phyloP scores from a whole-genome alignment of 1,140 invertebrate species.

The Bombus superbus region DNA sequence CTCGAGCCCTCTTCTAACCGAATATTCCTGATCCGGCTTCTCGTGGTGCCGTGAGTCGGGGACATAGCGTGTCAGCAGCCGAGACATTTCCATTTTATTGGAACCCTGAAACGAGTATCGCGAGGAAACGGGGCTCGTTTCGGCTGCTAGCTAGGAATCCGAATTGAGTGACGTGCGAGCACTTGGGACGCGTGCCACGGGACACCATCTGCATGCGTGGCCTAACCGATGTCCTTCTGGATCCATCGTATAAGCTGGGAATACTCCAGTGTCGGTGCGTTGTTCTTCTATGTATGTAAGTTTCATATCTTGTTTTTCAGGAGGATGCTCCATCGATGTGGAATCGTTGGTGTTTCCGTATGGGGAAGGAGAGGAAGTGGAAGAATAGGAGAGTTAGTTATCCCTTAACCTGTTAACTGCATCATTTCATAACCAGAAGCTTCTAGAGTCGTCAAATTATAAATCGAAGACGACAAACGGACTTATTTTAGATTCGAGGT shows the following conservation, averaged over 20 bases:
- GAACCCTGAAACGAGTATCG: slow-evolving; percentile 73
- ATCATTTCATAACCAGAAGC: too few species aligned
- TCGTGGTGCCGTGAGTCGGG: background rate
- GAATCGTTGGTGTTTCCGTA: too few species aligned
- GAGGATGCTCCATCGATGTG: too few species aligned
- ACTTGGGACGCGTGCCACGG: slow-evolving; percentile 49
- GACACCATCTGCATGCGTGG: slow-evolving; percentile 71
- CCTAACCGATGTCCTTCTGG: slow-evolving; percentile 14
- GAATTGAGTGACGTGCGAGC: slow-evolving; percentile 76
- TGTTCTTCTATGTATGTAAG: too few species aligned
- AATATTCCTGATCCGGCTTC: slow-evolving; percentile 57
- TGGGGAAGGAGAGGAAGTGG: too few species aligned
- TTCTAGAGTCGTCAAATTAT: too few species aligned
- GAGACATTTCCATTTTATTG: slow-evolving; percentile 82
- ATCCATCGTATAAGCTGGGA: background rate
- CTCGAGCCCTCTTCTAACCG: slow-evolving; percentile 17
- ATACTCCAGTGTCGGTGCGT: background rate
- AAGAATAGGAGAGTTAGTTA: too few species aligned
- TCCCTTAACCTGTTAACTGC: too few species aligned
- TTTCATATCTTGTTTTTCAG: too few species aligned
- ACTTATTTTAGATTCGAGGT: too few species aligned
- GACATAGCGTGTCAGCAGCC: slow-evolving; percentile 60
- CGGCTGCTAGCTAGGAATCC: slow-evolving; percentile 67
- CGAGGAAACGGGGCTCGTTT: slow-evolving; percentile 57
- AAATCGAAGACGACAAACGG: too few species aligned